Conservation (phyloP, 2,113 vertebrate genomes). For the Dunckerocampus dactyliophorus region DNA sequence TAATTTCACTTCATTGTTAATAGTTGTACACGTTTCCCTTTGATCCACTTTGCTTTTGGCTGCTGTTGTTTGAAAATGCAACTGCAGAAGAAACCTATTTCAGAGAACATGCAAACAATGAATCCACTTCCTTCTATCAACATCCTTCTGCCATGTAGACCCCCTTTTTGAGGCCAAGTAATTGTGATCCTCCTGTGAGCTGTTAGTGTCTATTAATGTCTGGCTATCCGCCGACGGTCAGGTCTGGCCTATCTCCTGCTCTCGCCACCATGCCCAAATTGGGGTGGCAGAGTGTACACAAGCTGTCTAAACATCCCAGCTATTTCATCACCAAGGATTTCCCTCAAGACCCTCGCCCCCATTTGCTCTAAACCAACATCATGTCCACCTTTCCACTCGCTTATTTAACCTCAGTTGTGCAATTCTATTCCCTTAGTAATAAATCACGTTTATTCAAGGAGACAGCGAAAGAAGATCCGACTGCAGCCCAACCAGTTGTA, state of each 20-base stretch:
- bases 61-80: slow-evolving; percentile 6
- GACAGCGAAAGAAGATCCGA: not conserved
- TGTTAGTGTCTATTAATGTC: slow-evolving; percentile 51
- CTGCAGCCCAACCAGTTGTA: not conserved
- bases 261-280: slow-evolving; percentile 39
- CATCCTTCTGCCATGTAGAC: slow-evolving; percentile 30
- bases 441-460: not conserved
- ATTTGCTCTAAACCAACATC: not conserved
- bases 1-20: too few species aligned
- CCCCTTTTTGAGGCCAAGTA: slow-evolving; percentile 33
- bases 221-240: slow-evolving; percentile 36
- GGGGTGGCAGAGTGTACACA: slow-evolving; percentile 57
- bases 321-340: slow-evolving; percentile 50
- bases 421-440: not conserved
- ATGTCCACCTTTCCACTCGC: slow-evolving; percentile 5
- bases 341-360: slow-evolving; percentile 8
- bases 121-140: slow-evolving; percentile 36
- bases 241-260: slow-evolving; percentile 53
- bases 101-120: slow-evolving; percentile 28
- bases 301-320: slow-evolving; percentile 33
- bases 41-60: not conserved
- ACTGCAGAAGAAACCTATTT: slow-evolving; percentile 12
- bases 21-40: not conserved
- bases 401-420: not conserved
- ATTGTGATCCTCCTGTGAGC: slow-evolving; percentile 40